Evolutionary conservation across 2,113 vertebrate species (phyloP).

Genomic region (Apodemus speciosus): DNA sequence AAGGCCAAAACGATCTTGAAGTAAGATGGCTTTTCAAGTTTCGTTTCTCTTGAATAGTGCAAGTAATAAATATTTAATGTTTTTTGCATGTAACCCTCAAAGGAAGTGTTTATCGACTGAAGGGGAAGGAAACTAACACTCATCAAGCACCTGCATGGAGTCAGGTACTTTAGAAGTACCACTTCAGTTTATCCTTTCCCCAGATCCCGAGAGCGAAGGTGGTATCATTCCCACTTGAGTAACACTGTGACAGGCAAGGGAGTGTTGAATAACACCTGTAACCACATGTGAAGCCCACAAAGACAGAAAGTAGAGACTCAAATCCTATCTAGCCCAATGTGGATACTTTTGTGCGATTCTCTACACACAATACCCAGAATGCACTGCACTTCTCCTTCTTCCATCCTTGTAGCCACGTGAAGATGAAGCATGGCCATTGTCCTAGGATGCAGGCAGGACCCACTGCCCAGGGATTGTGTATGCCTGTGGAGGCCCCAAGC

Average conservation of each 20-base stretch:
- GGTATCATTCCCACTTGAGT: background rate
- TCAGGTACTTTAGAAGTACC: background rate
- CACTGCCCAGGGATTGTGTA: background rate
- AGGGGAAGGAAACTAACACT: constrained; percentile 41
- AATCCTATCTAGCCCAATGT: background rate
- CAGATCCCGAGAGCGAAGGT: background rate
- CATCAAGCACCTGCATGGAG: background rate
- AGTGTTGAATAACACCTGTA: background rate
- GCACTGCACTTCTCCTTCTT: no score
- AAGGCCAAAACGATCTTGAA: background rate
- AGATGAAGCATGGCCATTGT: background rate
- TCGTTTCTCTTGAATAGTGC: constrained; percentile 36
- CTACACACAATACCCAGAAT: background rate
- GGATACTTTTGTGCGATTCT: background rate
- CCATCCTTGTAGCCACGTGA: background rate
- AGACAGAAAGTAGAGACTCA: background rate
- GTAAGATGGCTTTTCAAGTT: constrained; percentile 40
- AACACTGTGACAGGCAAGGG: background rate
- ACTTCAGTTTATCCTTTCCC: background rate
- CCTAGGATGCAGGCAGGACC: background rate
- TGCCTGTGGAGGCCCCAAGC: background rate
- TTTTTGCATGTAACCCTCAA: constrained; percentile 14
- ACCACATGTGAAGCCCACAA: background rate
- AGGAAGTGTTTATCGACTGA: background rate
- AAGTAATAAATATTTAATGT: constrained; percentile 61